Evolutionary conservation across 2,888 invertebrate genomes (phyloP).

Genomic region (Patella ulyssiponensis): DNA sequence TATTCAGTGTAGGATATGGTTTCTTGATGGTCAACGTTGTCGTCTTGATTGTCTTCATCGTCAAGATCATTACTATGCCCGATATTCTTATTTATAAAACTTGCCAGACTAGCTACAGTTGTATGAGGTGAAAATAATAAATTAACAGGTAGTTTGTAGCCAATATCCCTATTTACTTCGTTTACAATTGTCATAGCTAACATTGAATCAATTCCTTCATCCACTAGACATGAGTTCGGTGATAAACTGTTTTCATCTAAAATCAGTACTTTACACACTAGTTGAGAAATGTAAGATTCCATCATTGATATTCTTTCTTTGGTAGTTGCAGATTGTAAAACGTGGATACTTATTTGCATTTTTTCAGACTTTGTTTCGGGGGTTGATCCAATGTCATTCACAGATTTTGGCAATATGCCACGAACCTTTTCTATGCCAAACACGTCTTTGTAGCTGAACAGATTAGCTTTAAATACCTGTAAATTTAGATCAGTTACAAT

Average conservation of each 20-base stretch:
- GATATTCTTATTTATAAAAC: not conserved
- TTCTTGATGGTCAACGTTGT: not conserved
- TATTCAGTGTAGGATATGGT: not conserved
- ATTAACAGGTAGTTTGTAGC: constrained; percentile 31
- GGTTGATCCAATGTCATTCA: too few relatives aligned
- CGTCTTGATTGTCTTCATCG: not conserved
- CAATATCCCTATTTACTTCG: constrained; percentile 32
- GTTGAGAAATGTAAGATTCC: not conserved
- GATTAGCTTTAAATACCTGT: not conserved
- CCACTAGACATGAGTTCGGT: constrained; percentile 34
- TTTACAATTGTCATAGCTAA: constrained; percentile 44
- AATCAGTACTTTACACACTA: constrained; percentile 37
- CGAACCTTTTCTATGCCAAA: too few relatives aligned
- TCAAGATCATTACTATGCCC: not conserved
- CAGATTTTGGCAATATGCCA: too few relatives aligned
- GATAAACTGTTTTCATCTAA: constrained; percentile 34
- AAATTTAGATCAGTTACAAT: not conserved
- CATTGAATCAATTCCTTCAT: constrained; percentile 50
- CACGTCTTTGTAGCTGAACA: too few relatives aligned
- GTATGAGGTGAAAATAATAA: not conserved
- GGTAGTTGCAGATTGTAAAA: too few relatives aligned
- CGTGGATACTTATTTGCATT: too few relatives aligned
- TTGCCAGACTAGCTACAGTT: not conserved
- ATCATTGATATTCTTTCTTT: too few relatives aligned
- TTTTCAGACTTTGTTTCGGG: too few relatives aligned